Evolutionary conservation across 2,113 vertebrate genomes (phyloP).

Genomic region (Mobula hypostoma): DNA sequence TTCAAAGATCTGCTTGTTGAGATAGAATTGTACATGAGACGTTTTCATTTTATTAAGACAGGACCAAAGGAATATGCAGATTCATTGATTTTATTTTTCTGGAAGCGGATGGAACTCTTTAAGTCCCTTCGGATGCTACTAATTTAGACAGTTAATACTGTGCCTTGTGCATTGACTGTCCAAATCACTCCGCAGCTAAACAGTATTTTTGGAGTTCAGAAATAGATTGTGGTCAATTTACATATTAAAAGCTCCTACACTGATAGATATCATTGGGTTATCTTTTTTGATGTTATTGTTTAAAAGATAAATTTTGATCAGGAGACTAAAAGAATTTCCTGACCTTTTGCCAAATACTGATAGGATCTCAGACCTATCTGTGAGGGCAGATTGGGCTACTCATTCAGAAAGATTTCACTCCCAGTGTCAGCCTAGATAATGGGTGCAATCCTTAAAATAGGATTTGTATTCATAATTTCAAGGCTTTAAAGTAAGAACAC

Average conservation of each 20-base stretch:
- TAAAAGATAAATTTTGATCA: not conserved
- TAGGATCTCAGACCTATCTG: not conserved
- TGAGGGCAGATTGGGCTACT: not conserved
- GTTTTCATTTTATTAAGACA: not conserved
- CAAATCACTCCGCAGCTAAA: not conserved
- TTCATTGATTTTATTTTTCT: not conserved
- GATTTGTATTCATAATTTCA: not conserved
- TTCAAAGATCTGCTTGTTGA: not conserved
- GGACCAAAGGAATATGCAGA: not conserved
- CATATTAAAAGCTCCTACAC: not conserved
- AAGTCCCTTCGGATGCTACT: not conserved
- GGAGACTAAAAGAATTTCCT: not conserved
- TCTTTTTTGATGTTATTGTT: not conserved
- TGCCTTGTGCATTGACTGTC: not conserved
- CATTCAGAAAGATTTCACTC: not conserved
- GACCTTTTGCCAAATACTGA: not conserved
- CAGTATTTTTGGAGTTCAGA: not conserved
- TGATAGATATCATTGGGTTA: not conserved
- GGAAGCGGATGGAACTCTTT: not conserved
- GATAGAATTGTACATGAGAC: not conserved
- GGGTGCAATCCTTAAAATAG: not conserved
- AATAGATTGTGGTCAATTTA: not conserved
- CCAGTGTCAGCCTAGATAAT: not conserved
- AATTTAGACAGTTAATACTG: not conserved
- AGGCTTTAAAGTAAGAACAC: not conserved